These are phyloP conservation scores for Callosobruchus maculatus DNA, from an alignment of 2,888 invertebrate species.

Conservation along the genomic window DNA sequence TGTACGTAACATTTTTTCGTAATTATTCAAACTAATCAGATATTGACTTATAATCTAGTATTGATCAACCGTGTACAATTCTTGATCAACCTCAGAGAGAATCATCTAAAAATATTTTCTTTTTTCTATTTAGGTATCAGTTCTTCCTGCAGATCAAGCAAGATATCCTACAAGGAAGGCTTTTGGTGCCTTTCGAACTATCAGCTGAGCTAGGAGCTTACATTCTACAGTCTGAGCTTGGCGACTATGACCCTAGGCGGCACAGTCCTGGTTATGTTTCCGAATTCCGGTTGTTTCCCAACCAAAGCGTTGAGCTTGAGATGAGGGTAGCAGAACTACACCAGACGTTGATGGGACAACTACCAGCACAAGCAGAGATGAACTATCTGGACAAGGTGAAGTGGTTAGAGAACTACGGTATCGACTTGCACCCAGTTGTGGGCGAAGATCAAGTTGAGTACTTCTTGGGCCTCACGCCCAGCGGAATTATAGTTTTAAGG, in stretches of 20 bases:
- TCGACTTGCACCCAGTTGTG: conserved; percentile 93
- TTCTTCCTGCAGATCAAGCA: conserved; percentile 95
- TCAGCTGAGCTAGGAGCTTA: conserved; percentile 89
- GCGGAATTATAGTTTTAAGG: conserved; percentile 89
- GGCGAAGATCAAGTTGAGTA: conserved; percentile 96
- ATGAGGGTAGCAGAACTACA: conserved; percentile 83
- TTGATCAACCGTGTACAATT: no score
- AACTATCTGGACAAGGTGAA: conserved; percentile 96
- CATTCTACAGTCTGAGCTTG: conserved; percentile 93
- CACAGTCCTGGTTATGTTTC: conserved; percentile 90
- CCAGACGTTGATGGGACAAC: conserved; percentile 82
- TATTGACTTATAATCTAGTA: no score
- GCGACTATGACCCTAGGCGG: conserved; percentile 86
- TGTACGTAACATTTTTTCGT: no score
- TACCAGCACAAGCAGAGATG: conserved; percentile 89
- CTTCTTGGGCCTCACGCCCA: conserved; percentile 88
- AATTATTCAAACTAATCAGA: no score
- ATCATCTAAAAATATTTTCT: no score
- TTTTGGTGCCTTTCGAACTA: conserved; percentile 87
- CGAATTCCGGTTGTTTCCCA: conserved; percentile 89
- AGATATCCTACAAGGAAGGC: conserved; percentile 89
- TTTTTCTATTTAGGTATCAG: conserved; percentile 50
- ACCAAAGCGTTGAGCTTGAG: conserved; percentile 90
- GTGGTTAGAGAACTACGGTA: conserved; percentile 98
- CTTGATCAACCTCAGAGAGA: no score